Percentiles rank a stretch among this genome's conserved stretches.
These are phyloP conservation scores for Gymnothorax javanicus DNA, from an alignment of 2,797 vertebrate genomes.

Conservation along the genomic window DNA sequence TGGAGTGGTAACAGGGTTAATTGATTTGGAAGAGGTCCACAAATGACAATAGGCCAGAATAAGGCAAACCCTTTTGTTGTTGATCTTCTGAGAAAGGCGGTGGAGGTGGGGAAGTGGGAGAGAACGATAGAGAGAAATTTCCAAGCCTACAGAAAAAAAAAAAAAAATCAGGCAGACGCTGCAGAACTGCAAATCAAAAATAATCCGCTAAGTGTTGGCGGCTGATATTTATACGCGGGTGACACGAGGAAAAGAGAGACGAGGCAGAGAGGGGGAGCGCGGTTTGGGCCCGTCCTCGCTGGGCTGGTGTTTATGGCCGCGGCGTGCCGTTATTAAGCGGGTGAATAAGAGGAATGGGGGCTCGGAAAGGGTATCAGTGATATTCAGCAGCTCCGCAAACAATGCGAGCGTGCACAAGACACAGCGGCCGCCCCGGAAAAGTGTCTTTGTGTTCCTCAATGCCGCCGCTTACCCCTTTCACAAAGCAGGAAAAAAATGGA, in stretches of 20 bases:
- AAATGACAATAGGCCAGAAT: constrained; percentile 61
- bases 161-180: constrained; percentile 19
- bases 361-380: constrained; percentile 49
- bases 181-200: constrained; percentile 17
- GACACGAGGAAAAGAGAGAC: constrained; percentile 12
- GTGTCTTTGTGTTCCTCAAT: constrained; percentile 14
- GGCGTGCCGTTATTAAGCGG: not conserved
- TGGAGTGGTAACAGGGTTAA: constrained; percentile 65
- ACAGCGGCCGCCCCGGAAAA: not conserved
- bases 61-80: constrained; percentile 24
- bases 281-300: constrained; percentile 9
- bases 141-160: not conserved
- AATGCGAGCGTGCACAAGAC: constrained; percentile 51
- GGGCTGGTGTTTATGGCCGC: not conserved
- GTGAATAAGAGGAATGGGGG: constrained; percentile 32
- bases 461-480: constrained; percentile 15
- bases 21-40: constrained; percentile 69
- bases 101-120: not conserved
- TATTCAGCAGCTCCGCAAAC: constrained; percentile 59
- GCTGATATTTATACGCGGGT: constrained; percentile 32
- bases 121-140: constrained; percentile 35
- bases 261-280: not conserved
- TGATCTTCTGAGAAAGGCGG: constrained; percentile 25
- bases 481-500: not conserved
- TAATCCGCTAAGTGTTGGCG: constrained; percentile 29